These are phyloP conservation scores for Drosophila quadrilineata DNA, from an alignment of 1,140 invertebrate species.

Conservation along the genomic window DNA sequence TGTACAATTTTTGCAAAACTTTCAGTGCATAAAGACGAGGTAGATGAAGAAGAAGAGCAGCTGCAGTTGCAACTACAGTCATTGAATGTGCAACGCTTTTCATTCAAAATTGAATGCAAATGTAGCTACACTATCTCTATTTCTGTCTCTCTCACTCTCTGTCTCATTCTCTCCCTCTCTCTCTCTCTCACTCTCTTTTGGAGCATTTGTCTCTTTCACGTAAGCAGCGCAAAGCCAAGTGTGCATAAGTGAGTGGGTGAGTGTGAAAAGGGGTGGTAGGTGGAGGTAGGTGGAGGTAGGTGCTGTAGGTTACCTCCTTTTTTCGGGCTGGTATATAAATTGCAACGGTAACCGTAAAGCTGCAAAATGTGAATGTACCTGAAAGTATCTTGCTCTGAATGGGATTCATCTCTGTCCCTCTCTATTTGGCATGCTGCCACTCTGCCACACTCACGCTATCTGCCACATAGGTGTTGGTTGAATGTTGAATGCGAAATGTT, in stretches of 20 bases:
- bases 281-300: no score
- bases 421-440: conserved; percentile 4
- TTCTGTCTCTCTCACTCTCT: background rate
- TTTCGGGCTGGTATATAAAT: conserved; percentile 58
- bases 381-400: conserved; percentile 23
- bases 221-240: background rate
- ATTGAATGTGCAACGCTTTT: conserved; percentile 68
- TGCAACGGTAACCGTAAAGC: conserved; percentile 67
- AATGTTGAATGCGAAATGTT: conserved; percentile 58
- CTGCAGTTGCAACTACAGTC: conserved; percentile 36
- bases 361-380: conserved; percentile 62
- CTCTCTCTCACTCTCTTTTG: background rate
- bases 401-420: conserved; percentile 45
- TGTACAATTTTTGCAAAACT: conserved; percentile 46
- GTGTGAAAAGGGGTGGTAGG: no score
- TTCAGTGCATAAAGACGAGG: no score
- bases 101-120: conserved; percentile 57
- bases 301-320: conserved; percentile 35
- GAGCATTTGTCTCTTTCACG: background rate
- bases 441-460: background rate
- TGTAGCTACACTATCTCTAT: background rate
- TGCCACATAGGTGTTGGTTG: conserved; percentile 55
- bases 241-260: no score
- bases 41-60: no score
- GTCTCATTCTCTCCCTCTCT: background rate